These are phyloP conservation scores for Agrilus cyanescens DNA, from an alignment of 2,888 invertebrate genomes.

Conservation along the genomic window DNA sequence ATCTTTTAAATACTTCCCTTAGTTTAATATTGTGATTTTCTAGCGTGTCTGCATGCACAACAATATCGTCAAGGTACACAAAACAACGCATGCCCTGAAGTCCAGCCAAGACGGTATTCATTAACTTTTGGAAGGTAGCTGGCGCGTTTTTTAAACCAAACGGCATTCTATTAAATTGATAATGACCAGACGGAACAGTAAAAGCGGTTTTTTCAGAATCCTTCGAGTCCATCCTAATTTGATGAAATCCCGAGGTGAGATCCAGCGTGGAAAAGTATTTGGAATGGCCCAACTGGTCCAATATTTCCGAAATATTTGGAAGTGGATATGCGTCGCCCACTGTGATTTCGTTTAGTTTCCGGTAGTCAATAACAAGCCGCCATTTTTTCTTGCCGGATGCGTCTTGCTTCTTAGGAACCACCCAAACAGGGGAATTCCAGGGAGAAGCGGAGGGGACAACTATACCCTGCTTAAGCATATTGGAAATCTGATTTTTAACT, in stretches of 20 bases:
- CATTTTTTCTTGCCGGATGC: slow-evolving; percentile 23
- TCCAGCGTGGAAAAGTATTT: too few species aligned
- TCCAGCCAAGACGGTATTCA: slow-evolving; percentile 22
- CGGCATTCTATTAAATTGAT: slow-evolving; percentile 11
- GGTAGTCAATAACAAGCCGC: slow-evolving; percentile 22
- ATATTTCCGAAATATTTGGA: slow-evolving; percentile 11
- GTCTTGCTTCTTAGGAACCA: slow-evolving; percentile 16
- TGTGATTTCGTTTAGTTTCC: slow-evolving; percentile 21
- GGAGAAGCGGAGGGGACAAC: slow-evolving; percentile 18
- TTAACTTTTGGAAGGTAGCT: slow-evolving; percentile 22
- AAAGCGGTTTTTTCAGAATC: slow-evolving; percentile 12
- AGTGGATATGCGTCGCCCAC: slow-evolving; percentile 19
- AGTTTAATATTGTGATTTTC: slow-evolving; percentile 18
- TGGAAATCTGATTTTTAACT: too few species aligned
- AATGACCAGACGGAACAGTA: slow-evolving; percentile 9
- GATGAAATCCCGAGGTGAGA: too few species aligned
- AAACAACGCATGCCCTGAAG: slow-evolving; percentile 21
- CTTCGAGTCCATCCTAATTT: too few species aligned
- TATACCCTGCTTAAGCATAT: slow-evolving; percentile 18
- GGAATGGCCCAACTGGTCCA: slow-evolving; percentile 7
- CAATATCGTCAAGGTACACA: slow-evolving; percentile 28
- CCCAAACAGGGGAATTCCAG: too few species aligned
- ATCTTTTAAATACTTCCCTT: slow-evolving; percentile 16
- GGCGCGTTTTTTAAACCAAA: slow-evolving; percentile 14
- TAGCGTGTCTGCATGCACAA: slow-evolving; percentile 19